phyloP scores from a whole-genome alignment of 2,888 invertebrate species.

The Hofmannophila pseudospretella region DNA sequence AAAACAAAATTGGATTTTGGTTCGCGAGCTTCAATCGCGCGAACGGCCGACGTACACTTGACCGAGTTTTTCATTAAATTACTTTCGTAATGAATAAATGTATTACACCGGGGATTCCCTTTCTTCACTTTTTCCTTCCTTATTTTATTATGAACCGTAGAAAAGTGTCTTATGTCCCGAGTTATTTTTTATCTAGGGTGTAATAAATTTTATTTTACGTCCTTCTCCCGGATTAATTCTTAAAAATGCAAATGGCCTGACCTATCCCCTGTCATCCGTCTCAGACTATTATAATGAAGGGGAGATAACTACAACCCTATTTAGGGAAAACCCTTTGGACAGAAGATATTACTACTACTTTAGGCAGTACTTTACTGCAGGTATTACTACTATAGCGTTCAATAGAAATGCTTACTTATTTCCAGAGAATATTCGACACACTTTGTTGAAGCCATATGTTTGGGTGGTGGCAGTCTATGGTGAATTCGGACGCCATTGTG shows the following conservation, averaged over 20 bases:
- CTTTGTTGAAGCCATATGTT: no score
- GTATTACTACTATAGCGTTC: no score
- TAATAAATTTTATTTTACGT: conserved; percentile 57
- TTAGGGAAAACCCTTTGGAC: no score
- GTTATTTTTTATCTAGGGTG: conserved; percentile 52
- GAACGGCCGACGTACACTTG: conserved; percentile 15
- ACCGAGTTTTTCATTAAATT: conserved; percentile 53
- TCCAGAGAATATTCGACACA: no score
- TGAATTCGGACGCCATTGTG: no score
- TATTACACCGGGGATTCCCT: conserved; percentile 57
- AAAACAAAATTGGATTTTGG: conserved; percentile 1
- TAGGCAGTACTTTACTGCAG: no score
- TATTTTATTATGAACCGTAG: conserved; percentile 57
- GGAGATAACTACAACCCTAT: no score
- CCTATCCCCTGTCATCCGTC: conserved; percentile 37
- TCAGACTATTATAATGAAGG: conserved; percentile 39
- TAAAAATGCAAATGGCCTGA: conserved; percentile 48
- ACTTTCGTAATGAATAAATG: conserved; percentile 67
- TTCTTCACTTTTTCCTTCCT: conserved; percentile 46
- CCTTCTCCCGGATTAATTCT: conserved; percentile 47
- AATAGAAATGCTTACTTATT: no score
- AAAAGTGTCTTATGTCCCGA: conserved; percentile 49
- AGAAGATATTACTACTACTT: no score
- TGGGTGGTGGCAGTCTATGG: no score
- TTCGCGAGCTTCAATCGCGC: conserved; percentile 14